These are phyloP conservation scores for Ailuropoda melanoleuca DNA, from an alignment of 2,113 vertebrate genomes.

Conservation along the genomic window DNA sequence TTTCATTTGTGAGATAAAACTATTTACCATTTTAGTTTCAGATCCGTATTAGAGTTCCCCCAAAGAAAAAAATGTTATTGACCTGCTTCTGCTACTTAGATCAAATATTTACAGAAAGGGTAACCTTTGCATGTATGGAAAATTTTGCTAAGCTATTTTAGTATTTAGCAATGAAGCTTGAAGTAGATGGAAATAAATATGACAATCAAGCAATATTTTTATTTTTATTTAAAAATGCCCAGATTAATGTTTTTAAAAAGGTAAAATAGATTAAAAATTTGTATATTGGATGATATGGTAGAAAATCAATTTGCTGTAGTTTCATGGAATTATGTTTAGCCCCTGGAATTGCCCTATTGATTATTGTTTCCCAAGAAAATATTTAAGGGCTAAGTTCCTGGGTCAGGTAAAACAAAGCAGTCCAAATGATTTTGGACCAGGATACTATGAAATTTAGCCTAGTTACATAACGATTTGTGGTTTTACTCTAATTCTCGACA, in stretches of 20 bases:
- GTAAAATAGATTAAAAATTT: neutral
- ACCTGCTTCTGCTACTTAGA: neutral
- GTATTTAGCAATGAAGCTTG: neutral
- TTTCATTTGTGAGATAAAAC: constrained; percentile 25
- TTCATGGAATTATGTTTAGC: neutral
- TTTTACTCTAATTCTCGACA: neutral
- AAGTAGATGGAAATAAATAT: neutral
- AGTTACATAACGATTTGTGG: neutral
- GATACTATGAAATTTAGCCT: neutral
- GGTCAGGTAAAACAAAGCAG: neutral
- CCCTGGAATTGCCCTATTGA: neutral
- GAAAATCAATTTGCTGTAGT: neutral
- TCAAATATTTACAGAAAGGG: neutral
- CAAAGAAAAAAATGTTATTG: neutral
- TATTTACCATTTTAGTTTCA: neutral
- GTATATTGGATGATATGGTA: neutral
- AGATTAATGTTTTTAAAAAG: neutral
- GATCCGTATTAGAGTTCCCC: neutral
- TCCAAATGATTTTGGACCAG: neutral
- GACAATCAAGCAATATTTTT: neutral
- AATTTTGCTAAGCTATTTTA: neutral
- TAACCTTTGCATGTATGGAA: neutral
- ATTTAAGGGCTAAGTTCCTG: neutral
- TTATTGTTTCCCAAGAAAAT: neutral
- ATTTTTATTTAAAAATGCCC: neutral